Percentiles rank a stretch among this genome's conserved stretches.
phyloP scores from a whole-genome alignment of 2,113 vertebrate genomes.

The Hippocampus mohnikei region DNA sequence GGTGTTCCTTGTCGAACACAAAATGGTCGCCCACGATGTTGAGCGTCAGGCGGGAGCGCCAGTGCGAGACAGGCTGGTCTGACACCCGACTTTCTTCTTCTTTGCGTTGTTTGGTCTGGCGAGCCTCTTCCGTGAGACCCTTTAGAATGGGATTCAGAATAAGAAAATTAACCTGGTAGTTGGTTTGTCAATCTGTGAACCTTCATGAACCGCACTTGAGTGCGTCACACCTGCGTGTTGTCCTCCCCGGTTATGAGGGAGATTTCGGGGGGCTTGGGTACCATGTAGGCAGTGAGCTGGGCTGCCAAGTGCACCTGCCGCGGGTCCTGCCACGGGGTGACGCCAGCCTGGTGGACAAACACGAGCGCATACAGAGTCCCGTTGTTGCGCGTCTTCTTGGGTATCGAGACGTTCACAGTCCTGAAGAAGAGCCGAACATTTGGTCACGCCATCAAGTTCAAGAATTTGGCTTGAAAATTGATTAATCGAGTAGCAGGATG shows the following conservation, averaged over 20 bases:
- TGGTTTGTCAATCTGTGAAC: neutral
- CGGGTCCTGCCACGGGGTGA: conserved; percentile 86
- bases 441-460: neutral
- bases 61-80: conserved; percentile 88
- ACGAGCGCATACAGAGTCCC: conserved; percentile 89
- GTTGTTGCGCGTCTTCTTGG: conserved; percentile 93
- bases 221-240: conserved; percentile 62
- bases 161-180: neutral
- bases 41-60: conserved; percentile 89
- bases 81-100: conserved; percentile 49
- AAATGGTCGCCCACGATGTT: conserved; percentile 92
- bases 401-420: conserved; percentile 89
- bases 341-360: conserved; percentile 88
- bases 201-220: neutral
- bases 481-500: neutral
- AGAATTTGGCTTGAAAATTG: neutral
- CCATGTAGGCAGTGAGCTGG: conserved; percentile 93
- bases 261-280: conserved; percentile 89
- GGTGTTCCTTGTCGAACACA: conserved; percentile 84
- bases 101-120: conserved; percentile 51
- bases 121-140: conserved; percentile 63
- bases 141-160: neutral
- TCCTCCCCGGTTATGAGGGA: conserved; percentile 85
- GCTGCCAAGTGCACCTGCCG: conserved; percentile 87
- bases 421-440: conserved; percentile 58